Evolutionary conservation across 2,113 vertebrate genomes (phyloP).

Genomic region (Varanus komodoensis): DNA sequence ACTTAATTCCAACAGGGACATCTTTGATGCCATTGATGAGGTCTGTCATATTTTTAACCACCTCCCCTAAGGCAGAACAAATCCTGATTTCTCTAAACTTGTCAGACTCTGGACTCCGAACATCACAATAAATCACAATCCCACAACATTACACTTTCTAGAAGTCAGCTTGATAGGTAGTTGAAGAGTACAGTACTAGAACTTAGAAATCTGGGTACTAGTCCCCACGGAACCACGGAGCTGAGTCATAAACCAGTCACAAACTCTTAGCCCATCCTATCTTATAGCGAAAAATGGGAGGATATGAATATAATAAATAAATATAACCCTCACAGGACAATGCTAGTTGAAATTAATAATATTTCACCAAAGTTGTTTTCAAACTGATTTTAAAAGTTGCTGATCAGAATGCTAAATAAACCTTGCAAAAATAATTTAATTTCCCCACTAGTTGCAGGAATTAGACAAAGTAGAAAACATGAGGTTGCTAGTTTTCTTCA

Average conservation of each 20-base stretch:
- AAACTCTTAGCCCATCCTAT: no score
- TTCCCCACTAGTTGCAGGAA: background rate
- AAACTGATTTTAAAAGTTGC: background rate
- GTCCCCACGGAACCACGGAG: no score
- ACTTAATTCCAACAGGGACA: background rate
- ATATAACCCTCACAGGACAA: background rate
- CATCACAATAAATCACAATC: background rate
- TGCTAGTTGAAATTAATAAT: background rate
- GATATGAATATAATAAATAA: no score
- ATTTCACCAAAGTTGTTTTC: background rate
- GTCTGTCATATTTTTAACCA: conserved; percentile 11
- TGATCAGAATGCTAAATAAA: background rate
- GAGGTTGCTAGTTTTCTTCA: conserved; percentile 1
- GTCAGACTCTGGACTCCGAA: background rate
- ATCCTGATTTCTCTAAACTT: background rate
- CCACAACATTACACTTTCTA: background rate
- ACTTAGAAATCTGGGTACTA: no score
- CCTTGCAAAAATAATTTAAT: background rate
- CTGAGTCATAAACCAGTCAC: no score
- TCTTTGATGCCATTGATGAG: background rate
- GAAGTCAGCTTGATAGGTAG: background rate
- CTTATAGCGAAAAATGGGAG: no score
- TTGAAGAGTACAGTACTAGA: no score
- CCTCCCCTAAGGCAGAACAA: conserved; percentile 1
- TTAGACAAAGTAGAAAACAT: background rate